Evolutionary conservation across 2,888 invertebrate species (phyloP), one percentile per base, ranked within the genome.

Genomic region (Pseudococcus viburni): DNA sequence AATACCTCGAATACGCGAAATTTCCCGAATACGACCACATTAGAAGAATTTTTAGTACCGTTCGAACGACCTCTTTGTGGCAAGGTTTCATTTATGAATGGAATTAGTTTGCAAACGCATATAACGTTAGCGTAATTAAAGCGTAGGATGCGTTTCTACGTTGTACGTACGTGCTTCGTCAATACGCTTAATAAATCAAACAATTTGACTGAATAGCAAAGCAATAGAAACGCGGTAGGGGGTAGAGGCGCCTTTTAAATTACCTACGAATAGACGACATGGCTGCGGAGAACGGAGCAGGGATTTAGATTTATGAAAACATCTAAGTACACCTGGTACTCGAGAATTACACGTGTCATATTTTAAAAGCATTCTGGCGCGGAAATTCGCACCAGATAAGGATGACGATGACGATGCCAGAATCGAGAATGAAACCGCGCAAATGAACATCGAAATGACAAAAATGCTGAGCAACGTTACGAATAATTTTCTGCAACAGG

Each of bases 121-220:
- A n/a, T n/a, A 80, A 42, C 42, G 80, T 80, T 80, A 80, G 39
- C 19, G 39, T 77, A 39, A 80, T 80, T 80, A 73, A 73, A 80
- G 42, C 59, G 59, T 80, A 80, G 80, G 80, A 80, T 80, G 80
- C 80, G 39, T 17, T 39, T 80, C 3, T 80, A 19, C 19, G 19
- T 17, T 33, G 26, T 33, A 33, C 26, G 26, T 33, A 33, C 26
- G 26, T 33, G 39, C 73, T 73, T 46, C 80, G n/a, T 80, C 80
- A 42, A 80, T 80, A 80, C 33, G 26, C 42, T 42, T 80, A 80
- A 80, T 80, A 80, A 80, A 80, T 80, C 80, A 80, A 80, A 80
- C 42, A 42, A 80, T 80, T 9, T 80, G 80, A 80, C 42, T 80
- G 80, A 80, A 80, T 80, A 42, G n/a, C 80, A n/a, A 42, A 80